Percentiles rank a stretch among this genome's conserved stretches.
These are phyloP conservation scores for Operophtera brumata DNA, from an alignment of 2,888 invertebrate species.

Conservation along the genomic window DNA sequence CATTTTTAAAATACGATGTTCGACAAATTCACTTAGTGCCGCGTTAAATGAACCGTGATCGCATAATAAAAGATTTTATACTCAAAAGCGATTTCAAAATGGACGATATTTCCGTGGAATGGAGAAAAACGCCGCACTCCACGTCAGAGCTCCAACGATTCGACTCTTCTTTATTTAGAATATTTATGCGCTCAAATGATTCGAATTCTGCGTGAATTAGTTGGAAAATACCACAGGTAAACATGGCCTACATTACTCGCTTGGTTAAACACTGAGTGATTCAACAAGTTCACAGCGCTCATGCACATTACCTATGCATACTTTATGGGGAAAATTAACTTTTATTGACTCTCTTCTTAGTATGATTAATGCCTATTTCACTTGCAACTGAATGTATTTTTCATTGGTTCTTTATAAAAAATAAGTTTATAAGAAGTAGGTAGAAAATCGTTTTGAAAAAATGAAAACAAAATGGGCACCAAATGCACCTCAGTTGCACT, in stretches of 20 bases:
- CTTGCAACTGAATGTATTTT: neutral
- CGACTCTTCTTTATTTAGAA: slow-evolving; percentile 50
- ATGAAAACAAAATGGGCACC: too few species aligned
- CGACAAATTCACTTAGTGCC: slow-evolving; percentile 79
- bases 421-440: too few species aligned
- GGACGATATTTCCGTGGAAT: slow-evolving; percentile 69
- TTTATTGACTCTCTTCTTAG: neutral
- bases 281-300: slow-evolving; percentile 13
- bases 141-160: slow-evolving; percentile 52
- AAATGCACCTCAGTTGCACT: too few species aligned
- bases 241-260: slow-evolving; percentile 46
- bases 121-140: slow-evolving; percentile 55
- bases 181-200: slow-evolving; percentile 57
- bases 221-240: slow-evolving; percentile 55
- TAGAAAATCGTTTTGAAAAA: too few species aligned
- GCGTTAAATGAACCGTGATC: slow-evolving; percentile 78
- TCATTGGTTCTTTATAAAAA: too few species aligned
- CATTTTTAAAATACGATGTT: slow-evolving; percentile 76
- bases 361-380: neutral
- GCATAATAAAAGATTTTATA: slow-evolving; percentile 79
- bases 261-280: slow-evolving; percentile 12
- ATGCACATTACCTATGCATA: slow-evolving; percentile 12
- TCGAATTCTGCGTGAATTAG: slow-evolving; percentile 45
- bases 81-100: slow-evolving; percentile 73
- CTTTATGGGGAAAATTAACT: slow-evolving; percentile 4